Conservation (phyloP, 2,888 invertebrate genomes). For the Eledona agricola region DNA sequence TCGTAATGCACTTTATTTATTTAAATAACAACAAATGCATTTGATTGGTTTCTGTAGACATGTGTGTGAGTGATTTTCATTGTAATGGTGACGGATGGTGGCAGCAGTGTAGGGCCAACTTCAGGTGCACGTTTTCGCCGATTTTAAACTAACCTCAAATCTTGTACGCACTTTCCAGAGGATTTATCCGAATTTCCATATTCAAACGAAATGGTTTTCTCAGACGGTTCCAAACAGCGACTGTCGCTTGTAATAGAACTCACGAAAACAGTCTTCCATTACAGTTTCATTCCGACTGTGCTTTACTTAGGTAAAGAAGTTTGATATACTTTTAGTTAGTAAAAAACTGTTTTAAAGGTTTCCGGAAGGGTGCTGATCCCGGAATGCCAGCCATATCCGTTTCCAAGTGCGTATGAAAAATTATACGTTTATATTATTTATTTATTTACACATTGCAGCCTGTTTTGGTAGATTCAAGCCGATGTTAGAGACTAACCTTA, state of each 20-base stretch:
- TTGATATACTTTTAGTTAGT: slow-evolving; percentile 1
- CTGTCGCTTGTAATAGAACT: slow-evolving; percentile 68
- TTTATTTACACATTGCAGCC: slow-evolving; percentile 12
- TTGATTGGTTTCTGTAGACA: too few species aligned
- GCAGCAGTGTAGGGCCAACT: too few species aligned
- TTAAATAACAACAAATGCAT: too few species aligned
- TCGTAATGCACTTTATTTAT: too few species aligned
- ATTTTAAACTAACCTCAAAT: too few species aligned
- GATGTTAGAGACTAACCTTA: neutral
- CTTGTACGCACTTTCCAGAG: too few species aligned
- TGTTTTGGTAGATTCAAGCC: slow-evolving; percentile 14
- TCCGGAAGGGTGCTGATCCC: slow-evolving; percentile 73
- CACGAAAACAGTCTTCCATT: slow-evolving; percentile 72
- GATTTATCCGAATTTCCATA: too few species aligned
- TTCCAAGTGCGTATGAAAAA: slow-evolving; percentile 62
- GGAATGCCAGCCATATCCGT: slow-evolving; percentile 72
- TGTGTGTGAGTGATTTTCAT: too few species aligned
- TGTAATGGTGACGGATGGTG: too few species aligned
- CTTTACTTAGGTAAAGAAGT: slow-evolving; percentile 72
- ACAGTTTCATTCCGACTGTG: slow-evolving; percentile 75
- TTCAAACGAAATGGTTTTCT: slow-evolving; percentile 61
- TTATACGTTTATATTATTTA: slow-evolving; percentile 1
- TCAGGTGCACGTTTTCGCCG: too few species aligned
- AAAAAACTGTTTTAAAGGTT: slow-evolving; percentile 63
- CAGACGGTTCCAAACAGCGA: slow-evolving; percentile 69